Evolutionary conservation across 1,140 invertebrate species (phyloP).

Genomic region (Octopus sinensis): DNA sequence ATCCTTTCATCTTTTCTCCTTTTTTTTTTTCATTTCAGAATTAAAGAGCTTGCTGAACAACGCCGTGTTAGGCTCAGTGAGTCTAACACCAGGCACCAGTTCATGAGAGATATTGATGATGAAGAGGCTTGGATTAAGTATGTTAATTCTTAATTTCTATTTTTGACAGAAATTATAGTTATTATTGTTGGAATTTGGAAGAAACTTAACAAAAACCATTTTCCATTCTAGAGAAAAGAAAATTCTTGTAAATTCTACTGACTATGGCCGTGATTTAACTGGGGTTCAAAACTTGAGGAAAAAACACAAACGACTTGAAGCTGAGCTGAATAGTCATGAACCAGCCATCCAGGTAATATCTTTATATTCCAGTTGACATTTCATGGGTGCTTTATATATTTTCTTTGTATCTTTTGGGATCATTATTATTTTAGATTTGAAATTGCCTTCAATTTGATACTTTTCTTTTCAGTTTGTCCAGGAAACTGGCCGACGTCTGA

Average conservation of each 20-base stretch:
- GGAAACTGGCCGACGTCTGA: constrained; percentile 92
- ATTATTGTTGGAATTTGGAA: neutral
- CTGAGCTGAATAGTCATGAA: constrained; percentile 92
- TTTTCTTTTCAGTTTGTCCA: constrained; percentile 70
- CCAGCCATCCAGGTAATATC: constrained; percentile 79
- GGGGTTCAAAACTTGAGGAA: constrained; percentile 97
- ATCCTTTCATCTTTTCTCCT: neutral
- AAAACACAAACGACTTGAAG: constrained; percentile 95
- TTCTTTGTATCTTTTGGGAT: neutral
- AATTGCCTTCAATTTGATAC: neutral
- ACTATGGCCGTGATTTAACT: constrained; percentile 95
- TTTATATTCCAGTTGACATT: neutral
- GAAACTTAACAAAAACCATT: neutral
- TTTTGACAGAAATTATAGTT: neutral
- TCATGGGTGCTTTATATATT: neutral
- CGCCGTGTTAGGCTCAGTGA: constrained; percentile 84
- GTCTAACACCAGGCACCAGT: constrained; percentile 96
- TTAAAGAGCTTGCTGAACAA: constrained; percentile 88
- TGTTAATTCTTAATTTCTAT: constrained; percentile 32
- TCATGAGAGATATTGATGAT: constrained; percentile 98
- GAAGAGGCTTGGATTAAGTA: constrained; percentile 99
- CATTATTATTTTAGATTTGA: neutral
- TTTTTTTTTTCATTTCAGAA: constrained; percentile 33
- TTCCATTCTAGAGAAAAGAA: constrained; percentile 82
- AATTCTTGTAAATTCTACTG: constrained; percentile 91